Evolutionary conservation across 2,888 invertebrate species (phyloP).

Genomic region (Galeopsomyia nigrocyanea): DNA sequence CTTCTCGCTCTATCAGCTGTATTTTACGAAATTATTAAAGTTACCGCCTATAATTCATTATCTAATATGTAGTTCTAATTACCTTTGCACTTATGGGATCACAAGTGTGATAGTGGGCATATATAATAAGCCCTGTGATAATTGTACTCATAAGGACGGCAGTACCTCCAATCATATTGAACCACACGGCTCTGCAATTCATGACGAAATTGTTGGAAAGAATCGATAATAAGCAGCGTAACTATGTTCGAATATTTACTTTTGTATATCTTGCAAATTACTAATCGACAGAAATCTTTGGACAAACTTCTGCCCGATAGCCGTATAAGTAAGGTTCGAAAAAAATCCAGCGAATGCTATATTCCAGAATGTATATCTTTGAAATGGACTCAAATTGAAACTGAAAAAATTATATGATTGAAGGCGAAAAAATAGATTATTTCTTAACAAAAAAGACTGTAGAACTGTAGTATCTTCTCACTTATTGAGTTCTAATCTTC

Average conservation of each 20-base stretch:
- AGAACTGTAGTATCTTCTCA: constrained; percentile 56
- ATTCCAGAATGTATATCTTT: constrained; percentile 75
- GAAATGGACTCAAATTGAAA: constrained; percentile 74
- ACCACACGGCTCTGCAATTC: constrained; percentile 61
- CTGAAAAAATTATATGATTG: constrained; percentile 62
- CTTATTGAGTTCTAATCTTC: constrained; percentile 75
- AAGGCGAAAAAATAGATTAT: background rate
- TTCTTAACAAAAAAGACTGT: background rate
- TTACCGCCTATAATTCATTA: too few relatives aligned
- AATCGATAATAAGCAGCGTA: background rate
- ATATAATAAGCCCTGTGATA: constrained; percentile 73
- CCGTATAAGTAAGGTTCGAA: constrained; percentile 72
- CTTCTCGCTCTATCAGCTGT: too few relatives aligned
- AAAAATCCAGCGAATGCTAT: constrained; percentile 73
- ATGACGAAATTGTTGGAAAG: background rate
- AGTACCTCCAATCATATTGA: constrained; percentile 66
- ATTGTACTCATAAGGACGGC: constrained; percentile 61
- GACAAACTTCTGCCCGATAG: constrained; percentile 73
- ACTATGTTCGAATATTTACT: constrained; percentile 57
- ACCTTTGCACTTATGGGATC: constrained; percentile 75
- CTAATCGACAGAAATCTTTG: constrained; percentile 76
- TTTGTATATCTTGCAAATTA: constrained; percentile 71
- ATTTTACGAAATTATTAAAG: too few relatives aligned
- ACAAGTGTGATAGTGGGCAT: constrained; percentile 76
- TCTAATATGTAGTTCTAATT: constrained; percentile 15